A percentile compares a stretch with the other conserved stretches of the same genome.
Evolutionary conservation across 2,888 invertebrate species (phyloP).

Genomic region (Microplitis deprimator): DNA sequence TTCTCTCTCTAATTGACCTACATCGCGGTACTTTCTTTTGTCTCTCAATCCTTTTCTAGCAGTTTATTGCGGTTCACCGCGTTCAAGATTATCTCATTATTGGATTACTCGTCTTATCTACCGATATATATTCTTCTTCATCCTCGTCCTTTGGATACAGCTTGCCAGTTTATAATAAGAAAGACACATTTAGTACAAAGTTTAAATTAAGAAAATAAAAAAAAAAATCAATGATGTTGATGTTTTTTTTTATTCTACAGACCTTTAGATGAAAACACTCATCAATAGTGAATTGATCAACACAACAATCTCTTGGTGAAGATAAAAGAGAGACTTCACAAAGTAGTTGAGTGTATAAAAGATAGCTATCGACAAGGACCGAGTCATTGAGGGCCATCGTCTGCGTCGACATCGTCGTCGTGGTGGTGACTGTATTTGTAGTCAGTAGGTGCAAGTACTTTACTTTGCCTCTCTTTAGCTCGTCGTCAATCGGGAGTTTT

Average conservation of each 20-base stretch:
- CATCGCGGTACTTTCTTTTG: constrained; percentile 24
- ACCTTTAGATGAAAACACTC: constrained; percentile 13
- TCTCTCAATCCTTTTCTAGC: constrained; percentile 11
- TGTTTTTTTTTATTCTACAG: background rate
- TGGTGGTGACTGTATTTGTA: constrained; percentile 5
- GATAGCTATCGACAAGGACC: constrained; percentile 46
- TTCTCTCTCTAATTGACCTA: constrained; percentile 25
- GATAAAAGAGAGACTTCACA: constrained; percentile 4
- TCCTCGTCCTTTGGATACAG: background rate
- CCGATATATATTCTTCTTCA: background rate
- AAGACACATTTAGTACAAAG: background rate
- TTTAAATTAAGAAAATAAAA: background rate
- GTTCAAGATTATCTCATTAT: constrained; percentile 33
- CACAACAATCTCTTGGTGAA: constrained; percentile 12
- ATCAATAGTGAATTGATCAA: constrained; percentile 38
- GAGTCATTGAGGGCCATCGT: constrained; percentile 50
- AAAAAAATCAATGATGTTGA: background rate
- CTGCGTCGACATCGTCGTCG: constrained; percentile 2
- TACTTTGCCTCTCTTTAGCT: constrained; percentile 16
- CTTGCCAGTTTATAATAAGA: background rate
- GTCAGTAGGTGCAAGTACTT: constrained; percentile 5
- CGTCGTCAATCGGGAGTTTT: constrained; percentile 16
- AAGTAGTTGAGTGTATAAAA: constrained; percentile 38
- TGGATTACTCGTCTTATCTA: constrained; percentile 23
- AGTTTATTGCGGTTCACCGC: constrained; percentile 26